Evolutionary conservation across 2,888 invertebrate species (phyloP).

Genomic region (Furcula furcula): DNA sequence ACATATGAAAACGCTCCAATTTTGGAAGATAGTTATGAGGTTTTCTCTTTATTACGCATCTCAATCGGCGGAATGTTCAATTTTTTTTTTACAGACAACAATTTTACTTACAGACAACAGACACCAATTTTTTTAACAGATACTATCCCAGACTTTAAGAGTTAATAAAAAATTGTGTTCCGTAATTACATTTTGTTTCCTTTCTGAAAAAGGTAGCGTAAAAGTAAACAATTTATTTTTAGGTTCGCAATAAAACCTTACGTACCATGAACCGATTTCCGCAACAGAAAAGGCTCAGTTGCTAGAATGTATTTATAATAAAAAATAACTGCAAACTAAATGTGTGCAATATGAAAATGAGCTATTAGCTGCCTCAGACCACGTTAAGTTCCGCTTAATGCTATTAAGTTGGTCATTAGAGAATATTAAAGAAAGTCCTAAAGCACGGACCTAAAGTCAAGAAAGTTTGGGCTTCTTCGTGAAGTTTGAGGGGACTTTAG

Average conservation of each 20-base stretch:
- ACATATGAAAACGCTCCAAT: conserved; percentile 24
- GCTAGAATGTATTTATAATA: neutral
- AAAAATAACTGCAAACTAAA: conserved; percentile 13
- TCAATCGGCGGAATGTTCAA: neutral
- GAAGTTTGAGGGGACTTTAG: conserved; percentile 16
- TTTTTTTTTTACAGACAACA: neutral
- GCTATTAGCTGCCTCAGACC: neutral
- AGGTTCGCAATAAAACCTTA: conserved; percentile 25
- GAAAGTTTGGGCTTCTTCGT: conserved; percentile 1
- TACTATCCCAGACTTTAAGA: neutral
- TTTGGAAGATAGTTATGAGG: conserved; percentile 24
- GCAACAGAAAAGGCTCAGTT: too few relatives aligned
- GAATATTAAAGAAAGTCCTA: neutral
- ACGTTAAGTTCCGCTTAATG: neutral
- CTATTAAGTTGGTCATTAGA: neutral
- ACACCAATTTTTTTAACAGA: neutral
- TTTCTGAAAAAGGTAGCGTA: conserved; percentile 6
- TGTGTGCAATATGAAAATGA: neutral
- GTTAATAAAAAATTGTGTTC: neutral
- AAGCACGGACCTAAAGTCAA: conserved; percentile 15
- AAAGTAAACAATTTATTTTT: conserved; percentile 15
- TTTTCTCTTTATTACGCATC: conserved; percentile 22
- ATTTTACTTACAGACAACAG: neutral
- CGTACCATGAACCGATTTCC: conserved; percentile 15
- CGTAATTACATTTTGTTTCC: conserved; percentile 1